These are phyloP conservation scores for Leucoraja erinaceus DNA, from an alignment of 2,113 vertebrate genomes.

Conservation along the genomic window DNA sequence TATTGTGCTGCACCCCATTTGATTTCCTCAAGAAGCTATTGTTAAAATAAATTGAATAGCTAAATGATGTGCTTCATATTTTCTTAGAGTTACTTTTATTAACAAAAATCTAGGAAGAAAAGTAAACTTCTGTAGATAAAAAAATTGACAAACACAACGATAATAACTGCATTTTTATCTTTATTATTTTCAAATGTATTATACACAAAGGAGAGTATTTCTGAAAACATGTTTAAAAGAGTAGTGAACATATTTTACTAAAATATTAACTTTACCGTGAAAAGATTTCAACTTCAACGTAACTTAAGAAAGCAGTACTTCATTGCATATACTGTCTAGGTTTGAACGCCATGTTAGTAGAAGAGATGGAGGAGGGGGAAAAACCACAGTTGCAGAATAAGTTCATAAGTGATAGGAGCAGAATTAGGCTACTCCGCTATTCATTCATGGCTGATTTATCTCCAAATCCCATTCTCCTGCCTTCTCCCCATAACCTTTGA, in stretches of 20 bases:
- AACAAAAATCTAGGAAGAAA: constrained; percentile 17
- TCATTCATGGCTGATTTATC: too few species aligned
- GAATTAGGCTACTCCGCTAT: too few species aligned
- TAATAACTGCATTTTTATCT: not conserved
- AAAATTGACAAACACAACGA: not conserved
- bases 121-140: not conserved
- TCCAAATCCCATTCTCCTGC: too few species aligned
- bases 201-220: not conserved
- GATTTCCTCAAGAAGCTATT: not conserved
- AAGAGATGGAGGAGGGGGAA: too few species aligned
- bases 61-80: not conserved
- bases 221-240: not conserved
- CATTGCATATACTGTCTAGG: too few species aligned
- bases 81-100: not conserved
- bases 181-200: not conserved
- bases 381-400: too few species aligned
- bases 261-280: too few species aligned
- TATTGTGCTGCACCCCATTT: not conserved
- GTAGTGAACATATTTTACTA: too few species aligned
- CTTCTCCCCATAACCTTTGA: too few species aligned
- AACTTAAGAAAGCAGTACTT: not conserved
- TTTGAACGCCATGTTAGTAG: too few species aligned
- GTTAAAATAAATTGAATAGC: not conserved
- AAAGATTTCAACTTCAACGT: not conserved
- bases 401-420: too few species aligned